Percentiles rank a stretch among this genome's conserved stretches.
phyloP scores from a whole-genome alignment of 1,140 invertebrate genomes.

The Holotrichia oblita region DNA sequence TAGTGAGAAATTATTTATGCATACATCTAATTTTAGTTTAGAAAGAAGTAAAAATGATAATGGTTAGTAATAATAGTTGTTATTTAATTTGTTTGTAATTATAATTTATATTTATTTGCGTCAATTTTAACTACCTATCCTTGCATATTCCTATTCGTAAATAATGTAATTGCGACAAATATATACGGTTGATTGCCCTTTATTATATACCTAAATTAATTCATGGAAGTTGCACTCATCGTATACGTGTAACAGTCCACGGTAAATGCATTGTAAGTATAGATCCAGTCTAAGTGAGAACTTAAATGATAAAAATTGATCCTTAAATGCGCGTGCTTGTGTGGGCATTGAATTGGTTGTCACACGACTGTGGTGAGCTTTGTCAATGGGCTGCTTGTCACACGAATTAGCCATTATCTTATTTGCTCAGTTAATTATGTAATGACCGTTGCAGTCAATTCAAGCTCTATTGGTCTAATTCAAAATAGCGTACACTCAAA shows the following conservation, averaged over 20 bases:
- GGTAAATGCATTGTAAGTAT: not conserved
- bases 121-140: too few relatives aligned
- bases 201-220: not conserved
- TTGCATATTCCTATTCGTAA: too few relatives aligned
- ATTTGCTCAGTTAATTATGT: constrained; percentile 29
- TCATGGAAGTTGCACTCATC: not conserved
- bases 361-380: not conserved
- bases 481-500: not conserved
- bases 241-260: not conserved
- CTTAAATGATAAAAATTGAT: not conserved
- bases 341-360: not conserved
- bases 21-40: too few relatives aligned
- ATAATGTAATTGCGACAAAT: not conserved
- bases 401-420: constrained; percentile 36
- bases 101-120: too few relatives aligned
- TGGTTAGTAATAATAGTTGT: too few relatives aligned
- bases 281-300: not conserved
- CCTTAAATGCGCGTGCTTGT: not conserved
- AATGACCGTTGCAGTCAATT: constrained; percentile 35
- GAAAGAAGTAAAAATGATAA: too few relatives aligned
- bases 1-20: too few relatives aligned
- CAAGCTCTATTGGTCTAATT: constrained; percentile 22
- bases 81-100: too few relatives aligned
- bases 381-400: constrained; percentile 12
- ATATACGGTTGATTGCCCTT: not conserved